Percentiles rank a stretch among this genome's conserved stretches.
Evolutionary conservation across 2,797 vertebrate species (phyloP).

Genomic region (Tragelaphus eurycerus): DNA sequence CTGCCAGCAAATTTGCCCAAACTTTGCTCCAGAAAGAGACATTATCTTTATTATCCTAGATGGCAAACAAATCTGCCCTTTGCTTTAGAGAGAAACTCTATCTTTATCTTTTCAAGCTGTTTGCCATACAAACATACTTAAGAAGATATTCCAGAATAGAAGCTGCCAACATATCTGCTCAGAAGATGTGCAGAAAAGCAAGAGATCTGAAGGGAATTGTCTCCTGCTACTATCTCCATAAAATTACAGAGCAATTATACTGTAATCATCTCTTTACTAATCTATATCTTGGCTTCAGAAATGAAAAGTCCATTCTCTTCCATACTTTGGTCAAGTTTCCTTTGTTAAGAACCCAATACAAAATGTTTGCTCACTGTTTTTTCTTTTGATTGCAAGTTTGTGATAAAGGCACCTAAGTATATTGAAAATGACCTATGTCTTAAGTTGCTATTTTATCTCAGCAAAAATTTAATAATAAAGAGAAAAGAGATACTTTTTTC

Average conservation of each 20-base stretch:
- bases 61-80: conserved; percentile 14
- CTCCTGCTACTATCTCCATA: background rate
- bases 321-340: background rate
- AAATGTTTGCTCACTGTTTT: conserved; percentile 10
- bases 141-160: conserved; percentile 41
- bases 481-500: background rate
- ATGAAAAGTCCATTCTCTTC: background rate
- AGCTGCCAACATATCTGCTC: background rate
- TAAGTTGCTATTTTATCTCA: conserved; percentile 25
- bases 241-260: background rate
- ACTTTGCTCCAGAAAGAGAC: background rate
- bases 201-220: background rate
- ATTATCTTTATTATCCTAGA: conserved; percentile 44
- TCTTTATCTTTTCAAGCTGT: conserved; percentile 49
- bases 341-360: background rate
- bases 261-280: background rate
- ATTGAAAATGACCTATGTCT: conserved; percentile 7
- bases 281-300: conserved; percentile 26
- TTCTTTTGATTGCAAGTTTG: background rate
- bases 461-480: conserved; percentile 11
- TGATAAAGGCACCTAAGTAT: background rate
- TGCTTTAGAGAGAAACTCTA: background rate
- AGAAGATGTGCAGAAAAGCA: conserved; percentile 16
- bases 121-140: conserved; percentile 42
- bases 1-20: background rate